Percentiles rank a stretch among this genome's conserved stretches.
Conservation (phyloP, 2,888 invertebrate species). For the Clanis bilineata region DNA sequence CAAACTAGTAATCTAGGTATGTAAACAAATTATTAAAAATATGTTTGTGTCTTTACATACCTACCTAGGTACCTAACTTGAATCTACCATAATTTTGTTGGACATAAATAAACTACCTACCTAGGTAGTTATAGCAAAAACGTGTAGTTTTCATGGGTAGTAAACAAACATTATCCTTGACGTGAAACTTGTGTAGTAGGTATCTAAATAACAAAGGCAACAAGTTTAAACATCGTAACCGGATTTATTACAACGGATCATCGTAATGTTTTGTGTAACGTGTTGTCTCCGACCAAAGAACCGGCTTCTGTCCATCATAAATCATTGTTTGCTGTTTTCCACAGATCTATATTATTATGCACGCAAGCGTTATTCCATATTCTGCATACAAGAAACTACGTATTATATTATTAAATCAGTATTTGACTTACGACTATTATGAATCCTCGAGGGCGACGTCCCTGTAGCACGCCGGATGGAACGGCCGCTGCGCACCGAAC, state of each 20-base stretch:
- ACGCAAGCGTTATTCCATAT: neutral
- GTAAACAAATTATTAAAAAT: no score
- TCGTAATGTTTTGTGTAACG: constrained; percentile 34
- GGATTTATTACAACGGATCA: constrained; percentile 42
- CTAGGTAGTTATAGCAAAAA: neutral
- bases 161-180: constrained; percentile 6
- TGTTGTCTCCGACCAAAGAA: constrained; percentile 41
- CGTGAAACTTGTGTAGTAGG: neutral
- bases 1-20: no score
- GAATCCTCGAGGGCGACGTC: constrained; percentile 77
- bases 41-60: no score
- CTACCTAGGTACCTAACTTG: no score
- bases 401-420: constrained; percentile 47
- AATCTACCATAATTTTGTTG: no score
- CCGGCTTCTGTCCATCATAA: constrained; percentile 41
- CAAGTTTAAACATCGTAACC: constrained; percentile 34
- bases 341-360: neutral
- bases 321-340: constrained; percentile 20
- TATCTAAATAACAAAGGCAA: constrained; percentile 1
- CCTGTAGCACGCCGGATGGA: constrained; percentile 70
- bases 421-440: constrained; percentile 66
- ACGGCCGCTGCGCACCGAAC: constrained; percentile 72
- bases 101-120: neutral
- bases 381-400: constrained; percentile 25
- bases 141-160: neutral